Percentiles rank a stretch among this genome's conserved stretches.
Conservation (phyloP, 2,113 vertebrate genomes). For the Calidris pygmaea region DNA sequence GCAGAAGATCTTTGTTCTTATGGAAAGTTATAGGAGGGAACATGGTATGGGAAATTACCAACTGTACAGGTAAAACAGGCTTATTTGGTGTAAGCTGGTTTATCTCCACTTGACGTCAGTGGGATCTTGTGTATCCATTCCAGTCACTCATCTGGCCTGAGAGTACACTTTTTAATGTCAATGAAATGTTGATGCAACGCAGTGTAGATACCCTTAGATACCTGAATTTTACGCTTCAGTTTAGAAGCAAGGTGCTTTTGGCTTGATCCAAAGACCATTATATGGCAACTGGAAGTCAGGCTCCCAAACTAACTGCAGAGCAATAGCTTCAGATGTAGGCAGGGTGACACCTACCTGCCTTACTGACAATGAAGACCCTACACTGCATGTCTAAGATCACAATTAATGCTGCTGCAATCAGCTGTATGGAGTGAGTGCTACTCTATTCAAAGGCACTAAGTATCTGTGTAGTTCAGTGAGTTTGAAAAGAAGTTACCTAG, state of each 20-base stretch:
- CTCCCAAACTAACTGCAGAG: background rate
- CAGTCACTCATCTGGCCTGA: background rate
- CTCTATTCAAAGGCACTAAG: background rate
- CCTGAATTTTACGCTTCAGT: background rate
- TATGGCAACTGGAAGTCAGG: background rate
- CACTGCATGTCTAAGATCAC: background rate
- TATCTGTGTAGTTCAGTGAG: background rate
- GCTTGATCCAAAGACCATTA: background rate
- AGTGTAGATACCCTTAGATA: background rate
- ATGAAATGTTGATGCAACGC: background rate
- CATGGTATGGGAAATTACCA: background rate
- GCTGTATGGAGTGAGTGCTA: background rate
- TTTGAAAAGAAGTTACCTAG: conserved; percentile 78
- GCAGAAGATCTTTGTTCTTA: background rate
- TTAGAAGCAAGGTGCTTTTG: background rate
- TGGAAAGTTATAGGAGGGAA: background rate
- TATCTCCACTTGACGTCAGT: background rate
- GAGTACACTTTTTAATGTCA: background rate
- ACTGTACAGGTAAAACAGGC: background rate
- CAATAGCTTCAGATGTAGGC: background rate
- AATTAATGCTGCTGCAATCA: background rate
- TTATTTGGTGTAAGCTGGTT: background rate
- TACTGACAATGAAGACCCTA: background rate
- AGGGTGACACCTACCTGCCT: background rate
- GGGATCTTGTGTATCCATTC: background rate